A percentile compares a stretch with the other conserved stretches of the same genome.
Evolutionary conservation across 2,888 invertebrate genomes (phyloP).

Genomic region (Xestia rhomboidea): DNA sequence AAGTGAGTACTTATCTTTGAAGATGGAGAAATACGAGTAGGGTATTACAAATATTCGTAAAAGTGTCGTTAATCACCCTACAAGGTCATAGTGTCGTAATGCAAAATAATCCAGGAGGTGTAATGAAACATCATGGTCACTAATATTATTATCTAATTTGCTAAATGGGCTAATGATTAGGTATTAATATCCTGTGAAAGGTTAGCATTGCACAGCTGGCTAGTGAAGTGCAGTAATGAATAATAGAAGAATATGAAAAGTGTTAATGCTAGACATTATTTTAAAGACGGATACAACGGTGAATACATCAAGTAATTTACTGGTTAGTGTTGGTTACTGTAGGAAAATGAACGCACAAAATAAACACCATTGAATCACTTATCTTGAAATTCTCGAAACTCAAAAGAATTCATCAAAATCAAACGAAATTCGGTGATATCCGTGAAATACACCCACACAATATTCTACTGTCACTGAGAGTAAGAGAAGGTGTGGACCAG

Average conservation of each 20-base stretch:
- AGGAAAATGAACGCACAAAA: background rate
- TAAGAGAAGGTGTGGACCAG: background rate
- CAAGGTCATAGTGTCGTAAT: background rate
- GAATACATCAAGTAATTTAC: background rate
- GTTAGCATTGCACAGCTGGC: background rate
- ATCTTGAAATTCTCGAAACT: background rate
- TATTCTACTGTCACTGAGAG: background rate
- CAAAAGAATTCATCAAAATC: background rate
- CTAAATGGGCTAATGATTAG: background rate
- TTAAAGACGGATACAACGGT: background rate
- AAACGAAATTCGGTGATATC: background rate
- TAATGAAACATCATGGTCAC: background rate
- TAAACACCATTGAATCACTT: background rate
- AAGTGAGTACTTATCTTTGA: background rate
- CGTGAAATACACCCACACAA: background rate
- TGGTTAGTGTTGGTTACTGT: background rate
- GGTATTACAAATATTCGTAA: background rate
- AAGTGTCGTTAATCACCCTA: background rate
- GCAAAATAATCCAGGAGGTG: background rate
- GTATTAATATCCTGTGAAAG: slow-evolving; percentile 10
- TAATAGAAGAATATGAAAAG: background rate
- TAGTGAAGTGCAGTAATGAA: slow-evolving; percentile 29
- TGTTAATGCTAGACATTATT: background rate
- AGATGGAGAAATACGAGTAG: background rate
- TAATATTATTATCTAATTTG: slow-evolving; percentile 15